Evolutionary conservation across 2,113 vertebrate species (phyloP), one percentile per base, ranked within the genome.

Genomic region (Alexandromys fortis): DNA sequence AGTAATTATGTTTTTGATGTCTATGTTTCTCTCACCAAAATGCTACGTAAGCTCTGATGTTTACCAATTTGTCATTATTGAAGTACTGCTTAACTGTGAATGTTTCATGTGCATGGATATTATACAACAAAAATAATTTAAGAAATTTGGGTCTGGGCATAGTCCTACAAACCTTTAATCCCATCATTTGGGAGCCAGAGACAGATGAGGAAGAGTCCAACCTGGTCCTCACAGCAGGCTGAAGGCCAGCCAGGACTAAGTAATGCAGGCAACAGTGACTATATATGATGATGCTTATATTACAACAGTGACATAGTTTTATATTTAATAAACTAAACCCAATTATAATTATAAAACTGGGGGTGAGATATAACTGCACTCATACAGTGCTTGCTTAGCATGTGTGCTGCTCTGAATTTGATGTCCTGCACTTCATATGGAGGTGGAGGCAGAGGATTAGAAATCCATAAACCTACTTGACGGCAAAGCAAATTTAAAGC

Each of bases 41-140:
- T 76, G 63, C 83, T 33, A 12, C 16, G 89, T 82, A 93, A 77
- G 5, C 2, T 42, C 28, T 28, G 67, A 13, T 63, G 38, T 75
- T 89, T 87, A 92, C 52, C 90, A 47, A 68, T 79, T 49, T 91
- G 65, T 91, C 85, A 92, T 88, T 58, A 45, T 2, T 87, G 12
- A 33, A 90, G 0, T 85, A 68, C 65, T 86, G 83, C 16, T 33
- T 79, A 47, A 88, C 47, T 42, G 21, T 35, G 65, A 95, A 82
- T 49, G 79, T 95, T 92, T 96, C 65, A 47, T 67, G 67, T 21
- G 55, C 75, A 85, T 88, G 94, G 42, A 86, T 79, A 35, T 88
- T 79, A 58, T 10, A 72, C 0, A 75, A 91, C 30, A 35, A 82
- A 94, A 73, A 82, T 76, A 73, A 67, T 38, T 16, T 55, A 55